These are phyloP conservation scores for Drosophila eugracilis DNA, from an alignment of 1,140 invertebrate genomes.

Conservation along the genomic window DNA sequence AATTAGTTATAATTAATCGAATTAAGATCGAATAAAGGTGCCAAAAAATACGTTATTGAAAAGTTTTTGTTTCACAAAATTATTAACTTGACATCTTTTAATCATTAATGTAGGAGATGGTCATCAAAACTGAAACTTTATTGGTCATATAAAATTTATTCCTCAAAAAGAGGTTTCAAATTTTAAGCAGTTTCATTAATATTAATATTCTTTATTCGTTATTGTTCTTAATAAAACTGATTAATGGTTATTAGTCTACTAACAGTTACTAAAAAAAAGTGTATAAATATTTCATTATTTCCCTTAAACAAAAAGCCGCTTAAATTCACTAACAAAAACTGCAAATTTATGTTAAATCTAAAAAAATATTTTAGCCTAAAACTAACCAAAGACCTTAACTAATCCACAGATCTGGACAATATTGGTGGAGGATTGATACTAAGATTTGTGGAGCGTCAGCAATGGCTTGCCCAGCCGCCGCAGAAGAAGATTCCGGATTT, in stretches of 20 bases:
- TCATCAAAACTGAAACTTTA: neutral
- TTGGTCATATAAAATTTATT: neutral
- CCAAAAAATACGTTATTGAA: neutral
- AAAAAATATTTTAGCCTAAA: neutral
- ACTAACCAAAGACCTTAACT: neutral
- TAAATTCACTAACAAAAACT: neutral
- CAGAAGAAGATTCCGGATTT: constrained; percentile 80
- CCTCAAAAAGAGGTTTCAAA: neutral
- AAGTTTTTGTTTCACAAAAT: neutral
- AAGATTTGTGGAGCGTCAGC: constrained; percentile 84
- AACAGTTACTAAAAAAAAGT: neutral
- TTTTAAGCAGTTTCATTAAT: too few species aligned
- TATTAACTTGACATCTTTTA: neutral
- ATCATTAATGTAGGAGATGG: too few species aligned
- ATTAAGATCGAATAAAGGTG: constrained; percentile 29
- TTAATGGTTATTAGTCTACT: neutral
- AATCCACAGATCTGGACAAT: constrained; percentile 58
- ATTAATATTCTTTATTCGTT: too few species aligned
- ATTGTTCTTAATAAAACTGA: neutral
- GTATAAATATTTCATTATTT: neutral
- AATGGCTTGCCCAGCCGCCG: constrained; percentile 88
- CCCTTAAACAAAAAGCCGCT: neutral
- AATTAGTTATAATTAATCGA: neutral
- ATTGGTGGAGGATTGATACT: constrained; percentile 66
- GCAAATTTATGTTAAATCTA: neutral